A percentile compares a stretch with the other conserved stretches of the same genome.
phyloP scores from a whole-genome alignment of 2,888 invertebrate species.

The Hoplodrina ambigua region DNA sequence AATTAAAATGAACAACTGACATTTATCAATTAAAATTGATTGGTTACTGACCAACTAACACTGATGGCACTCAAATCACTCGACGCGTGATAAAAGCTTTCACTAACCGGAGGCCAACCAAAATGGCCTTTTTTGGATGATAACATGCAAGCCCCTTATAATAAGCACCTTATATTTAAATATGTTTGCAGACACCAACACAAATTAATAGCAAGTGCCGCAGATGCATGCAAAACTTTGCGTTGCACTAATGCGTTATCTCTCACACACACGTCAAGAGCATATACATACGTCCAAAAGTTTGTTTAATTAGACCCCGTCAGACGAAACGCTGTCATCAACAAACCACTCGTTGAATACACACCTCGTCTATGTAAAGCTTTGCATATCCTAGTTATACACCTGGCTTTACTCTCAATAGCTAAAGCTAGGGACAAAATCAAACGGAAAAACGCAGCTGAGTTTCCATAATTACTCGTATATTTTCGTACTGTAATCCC shows the following conservation, averaged over 20 bases:
- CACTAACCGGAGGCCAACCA: neutral
- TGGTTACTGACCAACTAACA: neutral
- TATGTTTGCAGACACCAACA: neutral
- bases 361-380: constrained; percentile 13
- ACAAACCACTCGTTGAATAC: constrained; percentile 23
- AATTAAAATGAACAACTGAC: too few species aligned
- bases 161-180: too few species aligned
- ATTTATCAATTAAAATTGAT: too few species aligned
- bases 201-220: neutral
- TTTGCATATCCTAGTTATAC: constrained; percentile 4
- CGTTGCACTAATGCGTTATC: constrained; percentile 6
- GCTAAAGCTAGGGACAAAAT: neutral
- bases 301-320: constrained; percentile 54
- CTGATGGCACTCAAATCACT: neutral
- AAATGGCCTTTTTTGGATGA: too few species aligned
- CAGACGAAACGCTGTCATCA: constrained; percentile 43
- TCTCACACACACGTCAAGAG: constrained; percentile 28
- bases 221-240: constrained; percentile 22
- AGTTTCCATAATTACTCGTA: too few species aligned
- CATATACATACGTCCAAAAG: constrained; percentile 27
- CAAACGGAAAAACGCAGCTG: neutral
- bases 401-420: neutral
- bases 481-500: too few species aligned
- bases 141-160: too few species aligned
- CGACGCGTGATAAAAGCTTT: neutral